A percentile compares a stretch with the other conserved stretches of the same genome.
Conservation (phyloP, 1,140 invertebrate species). For the Druon quercuslanigerum region DNA sequence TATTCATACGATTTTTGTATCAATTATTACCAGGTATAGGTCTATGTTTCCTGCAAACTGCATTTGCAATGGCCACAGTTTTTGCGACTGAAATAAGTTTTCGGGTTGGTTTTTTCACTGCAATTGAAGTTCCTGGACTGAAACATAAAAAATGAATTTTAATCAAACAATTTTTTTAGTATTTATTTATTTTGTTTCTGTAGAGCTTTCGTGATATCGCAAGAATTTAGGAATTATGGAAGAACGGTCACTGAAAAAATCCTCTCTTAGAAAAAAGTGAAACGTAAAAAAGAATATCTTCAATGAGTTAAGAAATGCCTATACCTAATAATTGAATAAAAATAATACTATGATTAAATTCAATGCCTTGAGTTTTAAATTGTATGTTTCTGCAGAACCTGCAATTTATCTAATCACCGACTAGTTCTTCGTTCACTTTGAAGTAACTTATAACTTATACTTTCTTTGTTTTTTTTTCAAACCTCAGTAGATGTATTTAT, state of each 20-base stretch:
- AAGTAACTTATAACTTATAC: no score
- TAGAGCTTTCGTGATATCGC: no score
- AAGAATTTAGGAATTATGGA: no score
- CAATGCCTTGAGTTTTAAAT: neutral
- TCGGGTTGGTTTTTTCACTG: slow-evolving; percentile 11
- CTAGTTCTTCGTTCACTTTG: neutral
- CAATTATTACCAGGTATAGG: neutral
- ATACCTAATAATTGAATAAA: neutral
- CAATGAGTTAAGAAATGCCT: no score
- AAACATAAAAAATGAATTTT: neutral
- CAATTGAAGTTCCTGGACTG: slow-evolving; percentile 1
- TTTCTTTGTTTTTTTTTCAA: no score
- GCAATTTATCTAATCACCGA: neutral
- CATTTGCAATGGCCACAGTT: neutral
- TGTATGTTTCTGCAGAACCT: neutral
- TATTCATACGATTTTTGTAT: no score
- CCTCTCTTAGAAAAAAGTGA: no score
- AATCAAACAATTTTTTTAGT: neutral
- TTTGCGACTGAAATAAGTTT: slow-evolving; percentile 16
- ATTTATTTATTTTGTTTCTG: neutral
- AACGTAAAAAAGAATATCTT: no score
- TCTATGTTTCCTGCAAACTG: slow-evolving; percentile 10
- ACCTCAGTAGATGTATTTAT: no score
- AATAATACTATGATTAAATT: slow-evolving; percentile 5
- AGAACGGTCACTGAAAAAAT: no score